Conservation (phyloP, 1,140 invertebrate genomes). For the Drosophila subobscura region DNA sequence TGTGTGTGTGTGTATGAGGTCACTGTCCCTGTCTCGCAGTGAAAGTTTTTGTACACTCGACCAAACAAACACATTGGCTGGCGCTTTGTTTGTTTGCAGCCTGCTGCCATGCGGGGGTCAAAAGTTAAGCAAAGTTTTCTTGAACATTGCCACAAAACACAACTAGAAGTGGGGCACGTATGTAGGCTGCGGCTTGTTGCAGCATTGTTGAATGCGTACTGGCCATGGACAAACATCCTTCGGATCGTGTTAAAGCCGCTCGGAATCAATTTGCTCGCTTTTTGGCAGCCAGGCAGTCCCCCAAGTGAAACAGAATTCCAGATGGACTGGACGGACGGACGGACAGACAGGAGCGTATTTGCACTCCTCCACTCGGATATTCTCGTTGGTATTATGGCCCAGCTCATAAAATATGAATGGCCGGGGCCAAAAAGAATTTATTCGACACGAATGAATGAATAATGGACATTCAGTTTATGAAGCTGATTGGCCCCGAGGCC, state of each 20-base stretch:
- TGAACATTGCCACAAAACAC: constrained; percentile 66
- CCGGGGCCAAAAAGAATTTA: constrained; percentile 41
- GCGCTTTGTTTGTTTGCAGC: constrained; percentile 58
- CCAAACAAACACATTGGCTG: constrained; percentile 39
- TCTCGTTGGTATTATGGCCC: constrained; percentile 43
- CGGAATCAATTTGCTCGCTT: constrained; percentile 35
- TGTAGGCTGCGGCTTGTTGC: constrained; percentile 57
- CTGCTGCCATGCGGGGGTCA: constrained; percentile 24
- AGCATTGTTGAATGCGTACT: constrained; percentile 24
- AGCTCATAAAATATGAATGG: constrained; percentile 68
- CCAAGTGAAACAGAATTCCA: too few species aligned
- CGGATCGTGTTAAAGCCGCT: constrained; percentile 8
- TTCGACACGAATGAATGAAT: constrained; percentile 47
- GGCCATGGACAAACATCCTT: neutral
- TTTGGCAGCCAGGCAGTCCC: constrained; percentile 7
- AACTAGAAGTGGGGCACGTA: constrained; percentile 11
- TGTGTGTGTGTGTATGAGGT: constrained; percentile 71
- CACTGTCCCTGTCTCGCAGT: constrained; percentile 73
- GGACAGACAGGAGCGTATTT: too few species aligned
- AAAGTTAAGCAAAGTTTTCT: constrained; percentile 70
- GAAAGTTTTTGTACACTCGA: constrained; percentile 59
- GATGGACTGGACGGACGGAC: too few species aligned
- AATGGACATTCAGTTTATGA: constrained; percentile 63
- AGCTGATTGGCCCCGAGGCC: constrained; percentile 54
- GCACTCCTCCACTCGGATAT: constrained; percentile 21